Base-by-base conservation (phyloP, 2,113 vertebrate genomes). In the Sorex fumeus region DNA sequence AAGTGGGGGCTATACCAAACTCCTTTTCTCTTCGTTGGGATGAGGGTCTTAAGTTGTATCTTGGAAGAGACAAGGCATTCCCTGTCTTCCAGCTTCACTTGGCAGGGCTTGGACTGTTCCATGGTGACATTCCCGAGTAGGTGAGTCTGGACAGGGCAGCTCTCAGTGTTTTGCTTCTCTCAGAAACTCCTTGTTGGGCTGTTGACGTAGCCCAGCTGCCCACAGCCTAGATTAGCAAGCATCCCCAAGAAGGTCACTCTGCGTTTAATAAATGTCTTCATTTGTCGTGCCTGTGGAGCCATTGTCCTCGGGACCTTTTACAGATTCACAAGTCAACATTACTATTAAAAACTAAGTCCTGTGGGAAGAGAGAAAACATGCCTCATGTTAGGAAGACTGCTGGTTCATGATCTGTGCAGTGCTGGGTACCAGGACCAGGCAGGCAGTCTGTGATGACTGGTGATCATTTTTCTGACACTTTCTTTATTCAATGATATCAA, bases 401-500 rank as follows among this genome's bases (percentile, higher is more conserved):
- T 60, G 25, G 40, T 66, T 72, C 1, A 71, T 71, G 57, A 60
- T 60, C 21, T 60, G 57, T 60, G 13, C 53, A 15, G 18, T 53
- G 5, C 18, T 60, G 21, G 18, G 57, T 4, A 60, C 6, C 57
- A 60, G 57, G 18, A 60, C 53, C 53, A 53, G 50, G 50, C 53
- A 53, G 53, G 53, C 18, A 53, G 11, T 67, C 13, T 53, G 53
- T 53, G 13, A 4, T 53, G 19, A 23, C 57, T 21, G 19, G 18
- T 81, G 70, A 87, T 43, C 75, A n/a, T 45, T 92, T 92, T 86
- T 47, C 43, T 15, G 57, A 53, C 18, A 81, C 30, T 47, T 81
- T 90, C 32, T 96, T 94, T 93, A 84, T 25, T 64, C 57, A 83
- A 80, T n/a, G n/a, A 91, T 40, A 16, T 80, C 57, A 88, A 83